Conservation (phyloP, 1,140 invertebrate genomes). For the Wasmannia auropunctata region DNA sequence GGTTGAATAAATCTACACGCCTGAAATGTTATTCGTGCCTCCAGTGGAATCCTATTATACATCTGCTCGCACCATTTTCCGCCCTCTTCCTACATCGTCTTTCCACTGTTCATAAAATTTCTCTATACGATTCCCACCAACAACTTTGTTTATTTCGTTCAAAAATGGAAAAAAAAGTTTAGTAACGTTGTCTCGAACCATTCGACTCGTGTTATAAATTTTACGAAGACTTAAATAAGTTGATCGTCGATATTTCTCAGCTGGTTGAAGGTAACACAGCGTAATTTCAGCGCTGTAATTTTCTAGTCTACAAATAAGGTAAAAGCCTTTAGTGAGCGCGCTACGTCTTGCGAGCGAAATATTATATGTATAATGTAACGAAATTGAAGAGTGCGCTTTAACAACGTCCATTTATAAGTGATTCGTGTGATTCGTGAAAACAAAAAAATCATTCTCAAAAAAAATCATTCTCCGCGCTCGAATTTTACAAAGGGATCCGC, state of each 20-base stretch:
- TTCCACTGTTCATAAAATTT: neutral
- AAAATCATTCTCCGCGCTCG: too few relatives aligned
- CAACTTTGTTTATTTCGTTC: neutral
- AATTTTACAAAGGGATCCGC: neutral
- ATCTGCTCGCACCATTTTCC: neutral
- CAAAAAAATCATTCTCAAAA: constrained; percentile 13
- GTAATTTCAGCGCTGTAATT: constrained; percentile 3
- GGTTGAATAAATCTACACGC: constrained; percentile 8
- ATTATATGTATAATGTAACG: constrained; percentile 52
- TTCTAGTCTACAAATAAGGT: constrained; percentile 11
- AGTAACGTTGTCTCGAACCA: neutral
- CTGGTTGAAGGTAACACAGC: neutral
- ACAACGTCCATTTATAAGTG: neutral
- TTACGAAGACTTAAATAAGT: neutral
- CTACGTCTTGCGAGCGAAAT: constrained; percentile 30
- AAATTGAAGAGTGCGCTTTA: neutral
- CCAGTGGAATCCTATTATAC: constrained; percentile 3
- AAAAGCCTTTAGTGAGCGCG: neutral
- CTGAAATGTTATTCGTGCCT: constrained; percentile 12
- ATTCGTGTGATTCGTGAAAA: too few relatives aligned
- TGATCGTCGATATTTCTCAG: neutral
- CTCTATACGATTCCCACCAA: neutral
- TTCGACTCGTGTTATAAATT: neutral
- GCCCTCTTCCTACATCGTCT: neutral
- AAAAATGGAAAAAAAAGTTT: neutral